These are phyloP conservation scores for Cheilosia urbana DNA, from an alignment of 2,888 invertebrate species.

Conservation along the genomic window DNA sequence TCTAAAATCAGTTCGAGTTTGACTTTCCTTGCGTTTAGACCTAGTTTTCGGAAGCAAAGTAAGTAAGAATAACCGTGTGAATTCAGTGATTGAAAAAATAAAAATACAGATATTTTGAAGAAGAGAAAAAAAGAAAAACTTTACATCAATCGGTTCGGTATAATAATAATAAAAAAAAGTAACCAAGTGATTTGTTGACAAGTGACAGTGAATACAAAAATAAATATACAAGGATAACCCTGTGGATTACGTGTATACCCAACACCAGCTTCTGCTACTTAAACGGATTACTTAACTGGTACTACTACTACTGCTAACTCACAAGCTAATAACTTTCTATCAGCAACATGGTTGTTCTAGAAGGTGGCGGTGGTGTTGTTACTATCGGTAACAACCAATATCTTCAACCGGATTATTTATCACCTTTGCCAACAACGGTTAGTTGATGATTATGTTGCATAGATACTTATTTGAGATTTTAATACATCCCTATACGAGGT, in stretches of 20 bases:
- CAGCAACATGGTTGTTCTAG: conserved; percentile 92
- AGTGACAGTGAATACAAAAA: conserved; percentile 52
- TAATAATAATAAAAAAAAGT: conserved; percentile 23
- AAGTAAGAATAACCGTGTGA: conserved; percentile 43
- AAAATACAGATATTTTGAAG: conserved; percentile 6
- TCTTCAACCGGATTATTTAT: conserved; percentile 97
- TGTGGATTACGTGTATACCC: conserved; percentile 20
- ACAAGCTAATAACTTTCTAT: conserved; percentile 54
- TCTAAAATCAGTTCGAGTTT: conserved; percentile 82
- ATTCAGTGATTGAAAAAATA: conserved; percentile 33
- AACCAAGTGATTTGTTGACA: conserved; percentile 49
- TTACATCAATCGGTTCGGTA: conserved; percentile 58
- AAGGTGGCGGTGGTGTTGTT: conserved; percentile 95
- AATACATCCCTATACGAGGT: background rate
- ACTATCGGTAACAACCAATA: conserved; percentile 96
- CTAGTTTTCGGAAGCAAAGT: conserved; percentile 79
- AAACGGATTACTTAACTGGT: conserved; percentile 62
- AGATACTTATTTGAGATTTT: conserved; percentile 25
- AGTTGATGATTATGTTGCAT: conserved; percentile 84
- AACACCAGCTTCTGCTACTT: conserved; percentile 9
- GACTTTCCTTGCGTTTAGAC: conserved; percentile 81
- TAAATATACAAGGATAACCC: conserved; percentile 54
- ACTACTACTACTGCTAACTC: conserved; percentile 45
- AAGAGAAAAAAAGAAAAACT: conserved; percentile 27
- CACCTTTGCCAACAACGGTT: conserved; percentile 97